Conservation (phyloP, 2,797 vertebrate species). For the Myotis daubentonii region DNA sequence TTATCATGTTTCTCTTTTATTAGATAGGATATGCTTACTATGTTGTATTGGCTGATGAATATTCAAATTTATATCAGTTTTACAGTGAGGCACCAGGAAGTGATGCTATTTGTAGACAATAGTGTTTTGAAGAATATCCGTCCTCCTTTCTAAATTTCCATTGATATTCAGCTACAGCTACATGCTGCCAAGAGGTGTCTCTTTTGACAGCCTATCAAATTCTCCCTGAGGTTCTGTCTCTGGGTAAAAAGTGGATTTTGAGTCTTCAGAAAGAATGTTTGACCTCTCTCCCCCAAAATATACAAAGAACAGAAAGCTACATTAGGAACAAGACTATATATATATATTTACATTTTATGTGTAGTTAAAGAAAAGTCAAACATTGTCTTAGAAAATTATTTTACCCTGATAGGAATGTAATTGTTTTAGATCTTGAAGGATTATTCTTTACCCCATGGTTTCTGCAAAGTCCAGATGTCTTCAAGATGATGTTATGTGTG, state of each 20-base stretch:
- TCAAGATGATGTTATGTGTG: slow-evolving; percentile 56
- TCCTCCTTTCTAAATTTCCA: neutral
- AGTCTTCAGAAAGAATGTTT: slow-evolving; percentile 41
- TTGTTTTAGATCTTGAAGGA: slow-evolving; percentile 61
- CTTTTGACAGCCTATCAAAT: neutral
- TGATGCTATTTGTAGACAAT: neutral
- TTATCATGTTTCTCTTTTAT: no score
- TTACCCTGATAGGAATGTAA: slow-evolving; percentile 64
- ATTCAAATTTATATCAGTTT: neutral
- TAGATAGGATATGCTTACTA: neutral
- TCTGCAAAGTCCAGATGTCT: slow-evolving; percentile 69
- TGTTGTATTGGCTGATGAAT: neutral
- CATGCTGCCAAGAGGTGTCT: neutral
- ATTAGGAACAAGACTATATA: neutral
- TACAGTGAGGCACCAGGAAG: neutral
- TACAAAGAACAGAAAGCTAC: neutral
- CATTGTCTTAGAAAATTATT: slow-evolving; percentile 53
- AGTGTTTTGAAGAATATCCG: neutral
- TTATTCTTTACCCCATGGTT: slow-evolving; percentile 64
- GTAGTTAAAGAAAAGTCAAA: slow-evolving; percentile 58
- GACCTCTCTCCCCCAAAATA: neutral
- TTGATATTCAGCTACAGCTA: neutral
- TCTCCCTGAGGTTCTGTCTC: neutral
- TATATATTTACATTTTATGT: slow-evolving; percentile 13
- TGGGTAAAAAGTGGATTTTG: slow-evolving; percentile 24